These are phyloP conservation scores for Rhea pennata DNA, from an alignment of 2,113 vertebrate genomes.

Conservation along the genomic window DNA sequence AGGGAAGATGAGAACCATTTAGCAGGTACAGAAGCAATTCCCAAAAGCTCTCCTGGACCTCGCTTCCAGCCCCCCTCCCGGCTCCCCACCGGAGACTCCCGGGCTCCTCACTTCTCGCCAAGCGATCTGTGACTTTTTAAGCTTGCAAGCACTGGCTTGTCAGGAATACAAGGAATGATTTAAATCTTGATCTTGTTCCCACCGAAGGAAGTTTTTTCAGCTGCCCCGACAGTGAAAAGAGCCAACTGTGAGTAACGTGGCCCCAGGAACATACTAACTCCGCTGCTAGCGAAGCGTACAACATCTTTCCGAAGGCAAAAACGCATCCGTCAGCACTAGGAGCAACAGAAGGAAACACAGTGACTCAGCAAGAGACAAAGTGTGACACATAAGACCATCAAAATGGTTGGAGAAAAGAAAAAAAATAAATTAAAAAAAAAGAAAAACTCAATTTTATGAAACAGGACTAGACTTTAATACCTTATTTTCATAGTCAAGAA, in stretches of 20 bases:
- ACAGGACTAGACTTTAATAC: not conserved
- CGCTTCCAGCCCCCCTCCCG: too few species aligned
- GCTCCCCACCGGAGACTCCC: too few species aligned
- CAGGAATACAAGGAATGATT: not conserved
- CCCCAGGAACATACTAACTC: not conserved
- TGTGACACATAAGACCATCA: not conserved
- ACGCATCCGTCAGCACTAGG: not conserved
- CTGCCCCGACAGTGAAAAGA: not conserved
- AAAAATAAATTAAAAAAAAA: too few species aligned
- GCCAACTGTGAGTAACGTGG: conserved; percentile 1
- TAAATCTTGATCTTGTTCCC: conserved; percentile 1
- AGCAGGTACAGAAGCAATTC: too few species aligned
- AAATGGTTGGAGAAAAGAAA: not conserved
- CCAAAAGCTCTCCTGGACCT: too few species aligned
- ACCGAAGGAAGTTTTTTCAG: not conserved
- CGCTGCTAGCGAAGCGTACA: not conserved
- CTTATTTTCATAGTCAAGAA: not conserved
- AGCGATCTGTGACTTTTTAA: not conserved
- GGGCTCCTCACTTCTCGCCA: too few species aligned
- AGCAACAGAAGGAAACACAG: not conserved
- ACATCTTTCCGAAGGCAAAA: conserved; percentile 11
- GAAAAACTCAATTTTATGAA: not conserved
- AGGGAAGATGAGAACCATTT: not conserved
- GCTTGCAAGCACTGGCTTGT: not conserved
- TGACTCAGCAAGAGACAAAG: not conserved